Evolutionary conservation across 1,140 invertebrate genomes (phyloP).

Genomic region (Aphis gossypii): DNA sequence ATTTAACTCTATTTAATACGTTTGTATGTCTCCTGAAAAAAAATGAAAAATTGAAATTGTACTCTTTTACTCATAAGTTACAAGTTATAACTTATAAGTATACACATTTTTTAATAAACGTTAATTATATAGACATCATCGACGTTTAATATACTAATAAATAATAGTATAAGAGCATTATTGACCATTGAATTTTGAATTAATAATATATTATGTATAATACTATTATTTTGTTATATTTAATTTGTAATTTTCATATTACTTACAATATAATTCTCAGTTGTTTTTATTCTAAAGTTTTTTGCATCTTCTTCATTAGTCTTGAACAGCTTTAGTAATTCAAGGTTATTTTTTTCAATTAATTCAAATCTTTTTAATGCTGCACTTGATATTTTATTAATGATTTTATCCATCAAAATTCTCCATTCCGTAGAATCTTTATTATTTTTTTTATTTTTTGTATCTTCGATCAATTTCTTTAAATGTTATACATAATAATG

Average conservation of each 20-base stretch:
- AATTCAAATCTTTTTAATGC: not conserved
- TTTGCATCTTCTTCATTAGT: not conserved
- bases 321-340: not conserved
- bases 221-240: no score
- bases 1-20: no score
- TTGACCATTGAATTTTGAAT: no score
- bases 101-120: no score
- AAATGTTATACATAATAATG: not conserved
- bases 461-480: not conserved
- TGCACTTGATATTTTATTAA: not conserved
- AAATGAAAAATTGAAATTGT: no score
- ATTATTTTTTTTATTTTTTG: not conserved
- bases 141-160: no score
- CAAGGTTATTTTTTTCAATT: not conserved
- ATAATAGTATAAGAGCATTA: no score
- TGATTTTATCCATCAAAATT: not conserved
- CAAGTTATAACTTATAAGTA: no score
- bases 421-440: conserved; percentile 16
- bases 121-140: no score
- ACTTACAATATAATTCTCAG: conserved; percentile 22
- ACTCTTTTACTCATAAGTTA: no score
- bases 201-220: no score
- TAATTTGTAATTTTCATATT: not conserved
- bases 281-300: not conserved
- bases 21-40: no score